Percentiles rank a stretch among this genome's conserved stretches.
phyloP scores from a whole-genome alignment of 2,113 vertebrate genomes.

The Gnathonemus echidnorhynchus region DNA sequence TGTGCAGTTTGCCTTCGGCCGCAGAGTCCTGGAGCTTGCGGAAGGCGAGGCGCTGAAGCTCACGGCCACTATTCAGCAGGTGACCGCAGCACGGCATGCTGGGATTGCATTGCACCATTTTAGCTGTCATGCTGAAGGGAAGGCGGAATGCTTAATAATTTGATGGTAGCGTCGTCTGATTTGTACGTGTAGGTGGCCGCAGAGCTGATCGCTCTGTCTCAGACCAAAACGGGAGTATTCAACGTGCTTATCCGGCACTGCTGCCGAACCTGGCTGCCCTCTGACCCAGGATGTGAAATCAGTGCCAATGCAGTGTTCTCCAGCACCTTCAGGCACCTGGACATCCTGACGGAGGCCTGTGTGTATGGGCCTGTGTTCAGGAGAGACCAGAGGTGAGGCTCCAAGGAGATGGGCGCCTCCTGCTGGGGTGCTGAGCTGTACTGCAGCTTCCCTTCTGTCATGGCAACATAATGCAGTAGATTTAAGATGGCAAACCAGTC shows the following conservation, averaged over 20 bases:
- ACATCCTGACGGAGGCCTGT: conserved; percentile 77
- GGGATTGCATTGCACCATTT: neutral
- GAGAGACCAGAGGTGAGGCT: conserved; percentile 78
- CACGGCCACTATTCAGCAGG: conserved; percentile 69
- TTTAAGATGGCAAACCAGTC: neutral
- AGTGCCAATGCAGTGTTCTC: conserved; percentile 45
- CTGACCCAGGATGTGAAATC: conserved; percentile 28
- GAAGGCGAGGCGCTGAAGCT: conserved; percentile 55
- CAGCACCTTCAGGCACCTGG: conserved; percentile 63
- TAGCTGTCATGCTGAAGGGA: neutral
- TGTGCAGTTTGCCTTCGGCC: conserved; percentile 70
- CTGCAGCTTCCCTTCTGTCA: neutral
- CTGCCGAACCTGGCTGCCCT: conserved; percentile 72
- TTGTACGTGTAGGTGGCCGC: conserved; percentile 62
- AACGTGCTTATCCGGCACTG: conserved; percentile 75
- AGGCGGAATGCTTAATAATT: neutral
- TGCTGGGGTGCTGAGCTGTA: neutral
- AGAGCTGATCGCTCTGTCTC: conserved; percentile 76
- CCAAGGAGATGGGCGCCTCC: neutral
- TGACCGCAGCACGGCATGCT: conserved; percentile 34
- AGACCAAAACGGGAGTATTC: conserved; percentile 80
- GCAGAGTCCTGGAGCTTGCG: conserved; percentile 59
- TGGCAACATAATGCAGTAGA: neutral
- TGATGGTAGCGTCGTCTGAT: neutral
- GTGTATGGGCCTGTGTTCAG: conserved; percentile 83